Base-by-base conservation (phyloP, 2,888 invertebrate genomes). In the Molanna angustata region DNA sequence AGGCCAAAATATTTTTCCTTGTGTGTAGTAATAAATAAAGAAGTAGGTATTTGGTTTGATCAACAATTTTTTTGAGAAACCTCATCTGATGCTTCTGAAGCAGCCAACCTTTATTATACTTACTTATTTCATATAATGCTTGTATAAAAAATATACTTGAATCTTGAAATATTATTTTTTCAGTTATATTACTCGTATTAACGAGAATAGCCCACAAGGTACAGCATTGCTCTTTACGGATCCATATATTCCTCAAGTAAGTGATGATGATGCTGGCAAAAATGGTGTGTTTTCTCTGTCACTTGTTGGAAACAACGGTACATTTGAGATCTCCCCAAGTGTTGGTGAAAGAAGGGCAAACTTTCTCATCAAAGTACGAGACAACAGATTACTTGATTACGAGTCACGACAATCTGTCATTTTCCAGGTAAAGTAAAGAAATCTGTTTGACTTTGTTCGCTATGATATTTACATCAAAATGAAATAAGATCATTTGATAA, bases 241-340 rank as follows among this genome's bases (percentile, higher is more conserved):
- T 61, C 85, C 85, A 0, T 88, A 87, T 68, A 78, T 82, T 50
- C 82, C 87, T 2, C 80, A 80, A 69, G 86, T 88, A 4, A 85
- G 82, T 58, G 89, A 89, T 65, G 86, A 87, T 64, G 88, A 88
- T 63, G 80, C 85, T 56, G 89, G 89, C n/a, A 88, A 88, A 66
- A 86, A 87, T 62, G 90, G 90, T 4, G 86, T 91, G 4, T 90
- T 93, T 66, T 85, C 90, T 0, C 72, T 94, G 21, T 82, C 83
- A 31, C 70, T 94, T 59, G 78, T 83, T 11, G 87, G 86, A 54
- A 90, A 90, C 67, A 91, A 91, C 67, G 90, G 88, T 27, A 91
- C 91, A 2, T 96, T 96, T 66, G 92, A 93, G 68, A 85, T 96
- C 51, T 80, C 83, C 4, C 95, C 95, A 1, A 83, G 84, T 22